Evolutionary conservation across 35 echinoderm and acorn worm species (phyloP), one percentile per base, ranked within the genome.

Genomic region (Apostichopus parvimensis): DNA sequence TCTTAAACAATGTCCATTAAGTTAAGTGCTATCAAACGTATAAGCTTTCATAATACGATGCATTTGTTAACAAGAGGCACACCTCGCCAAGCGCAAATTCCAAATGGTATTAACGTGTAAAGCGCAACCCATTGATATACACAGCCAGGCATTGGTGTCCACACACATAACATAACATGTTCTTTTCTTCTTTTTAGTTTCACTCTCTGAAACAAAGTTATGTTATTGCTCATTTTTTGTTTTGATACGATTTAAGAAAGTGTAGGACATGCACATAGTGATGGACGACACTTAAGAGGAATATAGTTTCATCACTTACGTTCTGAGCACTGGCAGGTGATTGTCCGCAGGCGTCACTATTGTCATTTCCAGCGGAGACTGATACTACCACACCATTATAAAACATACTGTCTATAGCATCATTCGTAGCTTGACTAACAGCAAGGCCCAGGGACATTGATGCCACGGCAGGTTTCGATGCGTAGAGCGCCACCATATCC

Each of bases 311-410:
- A 4, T 45, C 45, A 54, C 79, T 18, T 5, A 53, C 55, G 23
- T 57, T 54, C 22, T 57, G 5, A n/a, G 28, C 92, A 28, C 73
- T 82, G 52, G 92, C 95, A n/a, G 93, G 93, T n/a, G 95, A 96
- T 72, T 21, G 59, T 1, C 24, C 34, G 57, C 95, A 96, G 28
- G 95, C 95, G 84, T 96, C 95, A 22, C 7, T 9, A 53, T 96
- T 87, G 20, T 82, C 89, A 56, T 96, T 96, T 21, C 92, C 92
- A 12, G 92, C 92, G 12, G 95, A 92, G 4, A 96, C 95, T 8
- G 56, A 59, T 5, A 94, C 90, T 2, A 88, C 76, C 5, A 96
- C 76, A 5, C 92, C 95, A 28, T 92, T 88, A 61, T 87, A 54
- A 13, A 91, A 56, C 92, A 96, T 80, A 5, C 60, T 72, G 6